Evolutionary conservation across 2,113 vertebrate genomes (phyloP), one percentile per base, ranked within the genome.

Genomic region (Rutilus rutilus): DNA sequence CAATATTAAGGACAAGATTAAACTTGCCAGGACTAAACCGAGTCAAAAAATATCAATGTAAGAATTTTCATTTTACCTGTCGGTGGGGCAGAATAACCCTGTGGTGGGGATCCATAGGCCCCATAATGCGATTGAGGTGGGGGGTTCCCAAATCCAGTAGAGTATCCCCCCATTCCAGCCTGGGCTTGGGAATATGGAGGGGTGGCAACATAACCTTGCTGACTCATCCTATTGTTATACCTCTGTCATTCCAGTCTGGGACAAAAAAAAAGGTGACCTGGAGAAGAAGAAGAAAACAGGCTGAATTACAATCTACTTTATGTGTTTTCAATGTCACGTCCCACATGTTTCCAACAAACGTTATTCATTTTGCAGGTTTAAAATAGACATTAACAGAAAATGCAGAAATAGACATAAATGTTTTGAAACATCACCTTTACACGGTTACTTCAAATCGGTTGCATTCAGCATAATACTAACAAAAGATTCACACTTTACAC

Each of bases 161-260:
- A 94, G 92, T 96, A 97, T 21, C 94, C 94, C 86, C 96, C 97
- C 89, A 98, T 95, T 91, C 96, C 96, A n/a, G 97, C 92, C 90
- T 97, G 98, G 60, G 97, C 92, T 65, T 99, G 97, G 73, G 97
- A 97, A 92, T 97, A 98, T 0, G 97, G 96, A 77, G 98, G 97
- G 82, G 97, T 89, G 84, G 97, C 95, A 85, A 98, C 96, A 90
- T 97, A 99, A 91, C 98, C 97, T 91, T 97, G 97, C 90, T 98
- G 97, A 94, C 96, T 99, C 98, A 99, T 99, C 67, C n/a, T 88
- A 60, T 21, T 62, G 82, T 92, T 88, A 93, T 78, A 59, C 47
- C 83, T 87, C 90, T 91, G 88, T 96, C 94, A 95, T 95, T 86
- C 92, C 94, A 94, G 87, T 81, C 84, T 54, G 84, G 21, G 52